Base-by-base conservation (phyloP, 2,888 invertebrate species). In the Lottia scabra region DNA sequence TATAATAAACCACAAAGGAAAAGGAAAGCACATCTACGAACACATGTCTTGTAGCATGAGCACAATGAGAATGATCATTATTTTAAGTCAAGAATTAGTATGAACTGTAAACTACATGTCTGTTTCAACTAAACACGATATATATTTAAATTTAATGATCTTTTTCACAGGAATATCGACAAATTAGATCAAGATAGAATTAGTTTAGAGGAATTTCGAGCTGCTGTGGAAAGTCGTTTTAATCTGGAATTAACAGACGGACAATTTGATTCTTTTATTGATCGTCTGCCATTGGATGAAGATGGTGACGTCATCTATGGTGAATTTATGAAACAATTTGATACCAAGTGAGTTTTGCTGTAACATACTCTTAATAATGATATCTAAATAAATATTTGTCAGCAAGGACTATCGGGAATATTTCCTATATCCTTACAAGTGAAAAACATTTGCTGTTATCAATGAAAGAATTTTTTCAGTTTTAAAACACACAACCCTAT, bases 321-420 rank as follows among this genome's bases (percentile, higher is more conserved):
- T 16, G 85, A 87, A 43, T 89, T 89, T 73, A 88, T 89, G 87
- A 84, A 87, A 63, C 87, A 87, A 80, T 89, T 89, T 79, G 89
- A 89, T 74, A 88, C 89, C 67, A 87, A 83, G 89, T 89, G 75
- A 75, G 84, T 72, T 30, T 38, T 8, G 38, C 10, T 38, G 38
- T 38, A 8, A 2, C 38, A 4, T 30, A 8, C 38, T 38, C 8
- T 38, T 4, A 5, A 5, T 38, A 1, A 38, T 38, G 10, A 38
- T 8, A 38, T 38, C 38, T 5, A 4, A 38, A 38, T 5, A 2
- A 38, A 8, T 38, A 38, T 6, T 38, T 5, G 23, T 23, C n/a
- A 63, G 13, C 4, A n/a, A 26, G 13, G 23, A 16, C 23, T 13
- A 63, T 13, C 10, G 2, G 23, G 3, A 4, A 4, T 30, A 30